Conservation (phyloP, 2,888 invertebrate genomes). For the Scelioninae gen. 1 region DNA sequence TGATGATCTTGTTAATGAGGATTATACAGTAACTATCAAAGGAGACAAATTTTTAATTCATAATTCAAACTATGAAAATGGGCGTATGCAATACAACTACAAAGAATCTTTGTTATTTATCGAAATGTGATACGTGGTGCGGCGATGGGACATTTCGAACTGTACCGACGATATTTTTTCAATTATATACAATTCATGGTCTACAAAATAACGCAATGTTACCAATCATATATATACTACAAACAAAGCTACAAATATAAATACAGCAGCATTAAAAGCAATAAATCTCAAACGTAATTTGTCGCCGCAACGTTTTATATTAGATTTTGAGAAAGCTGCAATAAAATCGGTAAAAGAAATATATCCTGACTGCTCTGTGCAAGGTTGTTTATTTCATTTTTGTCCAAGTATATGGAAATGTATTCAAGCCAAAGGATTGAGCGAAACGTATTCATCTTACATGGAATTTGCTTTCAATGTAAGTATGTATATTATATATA, state of each 20-base stretch:
- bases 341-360: background rate
- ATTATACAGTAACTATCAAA: constrained; percentile 2
- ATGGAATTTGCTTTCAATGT: background rate
- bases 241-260: background rate
- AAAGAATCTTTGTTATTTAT: constrained; percentile 10
- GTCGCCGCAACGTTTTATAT: background rate
- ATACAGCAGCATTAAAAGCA: background rate
- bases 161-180: constrained; percentile 3
- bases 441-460: background rate
- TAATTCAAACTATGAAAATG: background rate
- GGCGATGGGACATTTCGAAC: constrained; percentile 13
- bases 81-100: background rate
- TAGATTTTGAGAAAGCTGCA: background rate
- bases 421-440: background rate
- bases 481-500: too few species aligned
- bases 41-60: constrained; percentile 7
- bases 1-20: constrained; percentile 8
- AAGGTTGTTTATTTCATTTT: background rate
- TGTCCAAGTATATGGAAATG: background rate
- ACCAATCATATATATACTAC: constrained; percentile 5
- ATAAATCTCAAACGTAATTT: constrained; percentile 1
- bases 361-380: too few species aligned
- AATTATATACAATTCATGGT: constrained; percentile 18
- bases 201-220: background rate
- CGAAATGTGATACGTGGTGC: background rate